Base-by-base conservation (phyloP, 2,113 vertebrate species). In the Galemys pyrenaicus region DNA sequence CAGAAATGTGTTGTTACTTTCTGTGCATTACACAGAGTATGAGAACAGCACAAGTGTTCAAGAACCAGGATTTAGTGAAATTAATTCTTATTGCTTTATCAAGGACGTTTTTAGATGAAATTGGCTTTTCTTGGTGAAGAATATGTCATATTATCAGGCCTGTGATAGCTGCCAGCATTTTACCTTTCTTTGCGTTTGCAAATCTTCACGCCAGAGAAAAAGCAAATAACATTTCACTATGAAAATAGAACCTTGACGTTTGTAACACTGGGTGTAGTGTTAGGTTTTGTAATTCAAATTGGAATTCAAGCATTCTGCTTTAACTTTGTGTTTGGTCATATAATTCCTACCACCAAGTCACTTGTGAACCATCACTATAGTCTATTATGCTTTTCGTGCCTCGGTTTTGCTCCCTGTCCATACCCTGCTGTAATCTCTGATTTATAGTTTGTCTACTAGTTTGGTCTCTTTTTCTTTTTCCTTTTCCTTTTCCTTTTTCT, bases 211-310 rank as follows among this genome's bases (percentile, higher is more conserved):
- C 8, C 71, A 30, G 35, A 11, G 30, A 85, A 70, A 62, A 35
- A 56, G 26, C 62, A 95, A 26, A 41, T 94, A 67, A 80, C n/a
- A 94, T 68, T 82, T 64, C 73, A 80, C 35, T 73, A n/a, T 51
- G 37, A 85, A 92, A 88, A 60, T 60, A 49, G 4, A 89, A 87
- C 87, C 16, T 77, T 81, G 54, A 2, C 60, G 16, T 86, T 94
- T 85, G 20, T 54, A 41, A 64, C 94, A 75, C 9, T 85, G 39
- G 32, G 6, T 44, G 11, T 22, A 65, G 2, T 51, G 28, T 87
- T 93, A 35, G 10, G 67, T 94, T 93, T 95, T 94, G 58, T 74
- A 85, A 84, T 65, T 91, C 70, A 73, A 41, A 20, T 84, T 93
- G 26, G 54, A 84, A 35, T 92, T 41, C 75, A 58, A 85, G 70